Evolutionary conservation across 2,797 vertebrate genomes (phyloP).

Genomic region (Crossoptilon crossoptilon): DNA sequence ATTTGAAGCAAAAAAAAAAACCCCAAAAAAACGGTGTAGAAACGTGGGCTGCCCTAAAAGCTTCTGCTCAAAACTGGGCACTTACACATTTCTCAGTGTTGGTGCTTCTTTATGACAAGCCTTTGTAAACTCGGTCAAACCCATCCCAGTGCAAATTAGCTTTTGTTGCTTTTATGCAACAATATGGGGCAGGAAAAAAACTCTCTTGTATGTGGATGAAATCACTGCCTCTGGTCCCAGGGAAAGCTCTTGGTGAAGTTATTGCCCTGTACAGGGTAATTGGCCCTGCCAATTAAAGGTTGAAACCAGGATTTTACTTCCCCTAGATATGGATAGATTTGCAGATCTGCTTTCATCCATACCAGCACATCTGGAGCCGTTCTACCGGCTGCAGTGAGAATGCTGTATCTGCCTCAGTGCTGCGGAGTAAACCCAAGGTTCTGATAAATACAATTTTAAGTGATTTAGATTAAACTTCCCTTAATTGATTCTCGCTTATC

Average conservation of each 20-base stretch:
- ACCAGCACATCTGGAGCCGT: rapidly evolving
- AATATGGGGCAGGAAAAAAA: not conserved
- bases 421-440: not conserved
- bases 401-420: rapidly evolving
- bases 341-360: not conserved
- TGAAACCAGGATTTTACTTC: not conserved
- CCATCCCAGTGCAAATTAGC: not conserved
- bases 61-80: not conserved
- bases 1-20: not conserved
- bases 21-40: not conserved
- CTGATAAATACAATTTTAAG: not conserved
- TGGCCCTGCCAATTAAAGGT: no score
- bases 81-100: not conserved
- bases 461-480: slow-evolving; percentile 27
- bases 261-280: not conserved
- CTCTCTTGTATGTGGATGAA: not conserved
- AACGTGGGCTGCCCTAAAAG: not conserved
- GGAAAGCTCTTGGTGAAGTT: not conserved
- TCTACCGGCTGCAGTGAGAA: not conserved
- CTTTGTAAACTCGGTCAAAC: not conserved
- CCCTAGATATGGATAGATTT: not conserved
- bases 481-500: slow-evolving; percentile 32
- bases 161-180: not conserved
- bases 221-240: not conserved
- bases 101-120: not conserved